Base-by-base conservation (phyloP, 2,888 invertebrate genomes). In the Ischnura elegans region DNA sequence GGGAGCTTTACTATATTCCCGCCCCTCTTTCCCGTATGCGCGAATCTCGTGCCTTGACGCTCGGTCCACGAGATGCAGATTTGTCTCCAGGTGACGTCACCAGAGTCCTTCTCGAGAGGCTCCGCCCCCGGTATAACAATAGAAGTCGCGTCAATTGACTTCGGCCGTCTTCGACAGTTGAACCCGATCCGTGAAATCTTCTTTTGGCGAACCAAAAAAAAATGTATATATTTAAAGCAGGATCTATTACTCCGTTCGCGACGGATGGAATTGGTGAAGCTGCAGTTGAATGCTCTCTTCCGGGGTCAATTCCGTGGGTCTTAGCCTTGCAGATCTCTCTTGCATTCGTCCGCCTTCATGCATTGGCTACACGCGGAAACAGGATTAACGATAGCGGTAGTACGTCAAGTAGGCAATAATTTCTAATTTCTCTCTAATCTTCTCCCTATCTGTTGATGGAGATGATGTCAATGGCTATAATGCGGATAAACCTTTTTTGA, bases 91-190 rank as follows among this genome's bases (percentile, higher is more conserved):
- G 16, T 76, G 76, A 76, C 76, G 36, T 76, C 76, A 76, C 76
- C 36, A 2, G 16, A 76, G 76, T n/a, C 29, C 66, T 76, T 36
- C 76, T 25, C 36, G 36, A 36, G 25, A n/a, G 51, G 10, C 76
- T 76, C 76, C 36, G 76, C 76, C n/a, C n/a, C n/a, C 76, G 76
- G 36, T 76, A 36, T 76, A 76, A 76, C 76, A 76, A 76, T 76
- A 76, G 76, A 29, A 29, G 36, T 16, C 36, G 76, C 29, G 76
- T 36, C 76, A 76, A 76, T 76, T 76, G 76, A 36, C 76, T 4
- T 36, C n/a, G n/a, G 25, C 76, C 29, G 76, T 36, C 76, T 36
- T 36, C 76, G 76, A 36, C 36, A 76, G 29, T 76, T 76, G 36
- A 76, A 76, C 76, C 16, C 25, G 76, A 10, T 4, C 13, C 29